Evolutionary conservation across 2,888 invertebrate genomes (phyloP).

Genomic region (Tortricodes alternella): DNA sequence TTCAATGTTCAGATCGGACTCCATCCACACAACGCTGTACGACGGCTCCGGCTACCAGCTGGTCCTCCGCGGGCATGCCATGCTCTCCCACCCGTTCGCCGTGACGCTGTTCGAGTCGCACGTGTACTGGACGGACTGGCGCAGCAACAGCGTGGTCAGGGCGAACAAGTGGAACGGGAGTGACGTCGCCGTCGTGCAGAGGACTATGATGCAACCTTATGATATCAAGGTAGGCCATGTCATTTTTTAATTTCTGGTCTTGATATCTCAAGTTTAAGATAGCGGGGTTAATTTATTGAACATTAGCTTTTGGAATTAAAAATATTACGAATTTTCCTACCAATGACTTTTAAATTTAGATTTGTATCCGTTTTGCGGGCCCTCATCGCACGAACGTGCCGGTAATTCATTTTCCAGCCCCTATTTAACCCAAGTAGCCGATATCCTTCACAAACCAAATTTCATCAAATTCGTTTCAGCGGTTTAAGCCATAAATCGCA

Average conservation of each 20-base stretch:
- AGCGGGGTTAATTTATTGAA: constrained; percentile 83
- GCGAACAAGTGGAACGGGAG: constrained; percentile 95
- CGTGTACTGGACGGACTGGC: constrained; percentile 98
- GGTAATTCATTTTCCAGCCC: too few relatives aligned
- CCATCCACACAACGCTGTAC: constrained; percentile 92
- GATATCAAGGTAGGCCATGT: constrained; percentile 95
- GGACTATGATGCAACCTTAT: constrained; percentile 94
- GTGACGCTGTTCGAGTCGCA: constrained; percentile 92
- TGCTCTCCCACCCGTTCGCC: constrained; percentile 94
- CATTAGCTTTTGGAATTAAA: background rate
- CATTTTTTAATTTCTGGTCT: too few relatives aligned
- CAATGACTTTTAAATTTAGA: too few relatives aligned
- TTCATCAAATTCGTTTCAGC: too few relatives aligned
- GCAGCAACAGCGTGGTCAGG: constrained; percentile 91
- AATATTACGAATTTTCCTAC: too few relatives aligned
- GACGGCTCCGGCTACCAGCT: constrained; percentile 88
- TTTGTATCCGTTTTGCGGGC: too few relatives aligned
- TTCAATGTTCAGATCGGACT: constrained; percentile 92
- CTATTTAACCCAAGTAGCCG: too few relatives aligned
- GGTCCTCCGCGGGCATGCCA: constrained; percentile 88
- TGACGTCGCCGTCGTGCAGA: constrained; percentile 89
- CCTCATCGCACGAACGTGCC: too few relatives aligned
- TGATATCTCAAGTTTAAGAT: constrained; percentile 97
- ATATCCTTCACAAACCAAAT: too few relatives aligned
- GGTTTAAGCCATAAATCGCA: too few relatives aligned